These are phyloP conservation scores for Drosophila antonietae DNA, from an alignment of 2,888 invertebrate species.

Conservation along the genomic window DNA sequence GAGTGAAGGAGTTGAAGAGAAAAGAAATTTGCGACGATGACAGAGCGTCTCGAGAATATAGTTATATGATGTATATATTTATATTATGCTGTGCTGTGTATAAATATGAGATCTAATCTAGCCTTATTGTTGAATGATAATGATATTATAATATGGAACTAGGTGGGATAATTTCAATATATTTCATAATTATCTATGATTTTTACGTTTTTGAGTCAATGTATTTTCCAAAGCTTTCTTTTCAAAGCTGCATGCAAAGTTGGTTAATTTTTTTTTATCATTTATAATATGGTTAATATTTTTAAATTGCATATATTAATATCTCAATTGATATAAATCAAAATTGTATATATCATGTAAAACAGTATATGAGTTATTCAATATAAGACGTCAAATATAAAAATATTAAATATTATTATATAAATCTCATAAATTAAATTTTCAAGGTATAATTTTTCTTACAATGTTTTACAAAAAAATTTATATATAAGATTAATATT, in stretches of 20 bases:
- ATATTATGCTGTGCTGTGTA: background rate
- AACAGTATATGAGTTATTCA: too few relatives aligned
- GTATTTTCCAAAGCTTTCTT: background rate
- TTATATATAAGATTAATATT: too few relatives aligned
- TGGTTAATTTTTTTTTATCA: too few relatives aligned
- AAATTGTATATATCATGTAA: too few relatives aligned
- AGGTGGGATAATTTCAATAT: too few relatives aligned
- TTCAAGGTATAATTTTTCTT: background rate
- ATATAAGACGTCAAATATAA: too few relatives aligned
- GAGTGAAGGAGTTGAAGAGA: slow-evolving; percentile 57
- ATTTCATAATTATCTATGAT: background rate
- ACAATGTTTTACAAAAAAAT: too few relatives aligned
- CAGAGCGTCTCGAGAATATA: slow-evolving; percentile 6
- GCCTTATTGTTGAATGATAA: background rate
- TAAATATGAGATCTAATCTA: background rate
- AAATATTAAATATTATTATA: too few relatives aligned
- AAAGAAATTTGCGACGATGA: slow-evolving; percentile 32
- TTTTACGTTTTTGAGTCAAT: too few relatives aligned
- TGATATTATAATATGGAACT: background rate
- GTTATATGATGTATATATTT: background rate
- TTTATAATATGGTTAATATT: too few relatives aligned
- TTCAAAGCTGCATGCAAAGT: background rate
- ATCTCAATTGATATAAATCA: too few relatives aligned
- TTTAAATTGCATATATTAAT: too few relatives aligned
- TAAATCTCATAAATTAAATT: background rate